Percentiles rank a stretch among this genome's conserved stretches.
Conservation (phyloP, 1,140 invertebrate species). For the Halesus radiatus region DNA sequence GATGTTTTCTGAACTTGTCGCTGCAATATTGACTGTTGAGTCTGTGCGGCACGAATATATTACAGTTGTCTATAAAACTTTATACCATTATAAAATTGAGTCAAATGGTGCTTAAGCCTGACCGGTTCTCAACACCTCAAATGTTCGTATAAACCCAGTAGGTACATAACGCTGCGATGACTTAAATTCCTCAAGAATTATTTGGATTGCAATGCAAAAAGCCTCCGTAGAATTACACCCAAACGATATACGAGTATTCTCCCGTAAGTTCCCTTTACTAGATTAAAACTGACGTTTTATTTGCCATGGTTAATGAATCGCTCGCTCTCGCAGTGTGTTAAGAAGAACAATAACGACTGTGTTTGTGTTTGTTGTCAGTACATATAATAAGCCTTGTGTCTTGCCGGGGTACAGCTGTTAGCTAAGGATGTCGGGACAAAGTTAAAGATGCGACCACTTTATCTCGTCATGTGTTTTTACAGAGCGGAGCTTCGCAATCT, state of each 20-base stretch:
- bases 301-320: background rate
- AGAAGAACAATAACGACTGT: background rate
- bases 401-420: background rate
- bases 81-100: no score
- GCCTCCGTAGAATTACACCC: no score
- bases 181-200: background rate
- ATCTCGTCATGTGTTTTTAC: slow-evolving; percentile 8
- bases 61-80: no score
- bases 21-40: no score
- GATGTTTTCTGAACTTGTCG: no score
- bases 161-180: background rate
- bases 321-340: background rate
- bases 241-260: no score
- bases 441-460: slow-evolving; percentile 14
- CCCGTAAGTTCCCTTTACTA: background rate
- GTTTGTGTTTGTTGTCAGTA: background rate
- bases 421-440: slow-evolving; percentile 13
- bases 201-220: background rate
- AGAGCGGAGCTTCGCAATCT: background rate
- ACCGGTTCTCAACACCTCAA: no score
- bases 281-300: slow-evolving; percentile 12
- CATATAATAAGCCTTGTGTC: background rate
- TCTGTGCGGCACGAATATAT: no score
- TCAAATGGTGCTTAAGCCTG: no score
- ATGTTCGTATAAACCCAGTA: no score